These are phyloP conservation scores for Solea solea DNA, from an alignment of 2,113 vertebrate genomes.

Conservation along the genomic window DNA sequence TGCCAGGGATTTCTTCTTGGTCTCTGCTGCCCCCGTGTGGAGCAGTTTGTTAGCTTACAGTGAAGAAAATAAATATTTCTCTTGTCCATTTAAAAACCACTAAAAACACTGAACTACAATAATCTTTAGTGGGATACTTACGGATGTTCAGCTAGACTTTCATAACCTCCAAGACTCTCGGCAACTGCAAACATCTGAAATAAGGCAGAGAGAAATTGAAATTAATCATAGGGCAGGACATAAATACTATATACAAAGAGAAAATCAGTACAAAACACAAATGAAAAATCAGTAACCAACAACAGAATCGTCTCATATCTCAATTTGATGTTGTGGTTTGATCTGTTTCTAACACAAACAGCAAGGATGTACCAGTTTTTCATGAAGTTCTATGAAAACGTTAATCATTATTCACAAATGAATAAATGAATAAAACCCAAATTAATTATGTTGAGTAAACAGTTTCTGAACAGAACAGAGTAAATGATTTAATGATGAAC, in stretches of 20 bases:
- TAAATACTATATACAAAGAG: neutral
- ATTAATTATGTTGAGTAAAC: too few relatives aligned
- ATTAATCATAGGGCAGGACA: neutral
- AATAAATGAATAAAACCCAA: too few relatives aligned
- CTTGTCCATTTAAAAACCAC: neutral
- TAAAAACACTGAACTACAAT: neutral
- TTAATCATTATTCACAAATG: neutral
- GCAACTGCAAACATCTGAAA: slow-evolving; percentile 89
- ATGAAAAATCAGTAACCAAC: neutral
- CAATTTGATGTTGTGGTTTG: neutral
- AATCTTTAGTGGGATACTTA: slow-evolving; percentile 78
- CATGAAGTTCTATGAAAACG: too few relatives aligned
- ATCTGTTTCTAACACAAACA: slow-evolving; percentile 3
- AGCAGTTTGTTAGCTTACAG: neutral
- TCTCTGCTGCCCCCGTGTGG: slow-evolving; percentile 63
- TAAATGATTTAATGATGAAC: too few relatives aligned
- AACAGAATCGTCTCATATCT: neutral
- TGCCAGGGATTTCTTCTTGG: neutral
- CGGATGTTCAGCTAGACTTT: slow-evolving; percentile 96
- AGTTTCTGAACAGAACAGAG: too few relatives aligned
- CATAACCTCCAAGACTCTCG: slow-evolving; percentile 93
- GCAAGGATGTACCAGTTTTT: too few relatives aligned
- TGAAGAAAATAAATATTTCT: neutral
- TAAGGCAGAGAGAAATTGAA: neutral
- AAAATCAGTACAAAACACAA: neutral